Evolutionary conservation across 2,797 vertebrate genomes (phyloP).

Genomic region (Amphiprion clarkii): DNA sequence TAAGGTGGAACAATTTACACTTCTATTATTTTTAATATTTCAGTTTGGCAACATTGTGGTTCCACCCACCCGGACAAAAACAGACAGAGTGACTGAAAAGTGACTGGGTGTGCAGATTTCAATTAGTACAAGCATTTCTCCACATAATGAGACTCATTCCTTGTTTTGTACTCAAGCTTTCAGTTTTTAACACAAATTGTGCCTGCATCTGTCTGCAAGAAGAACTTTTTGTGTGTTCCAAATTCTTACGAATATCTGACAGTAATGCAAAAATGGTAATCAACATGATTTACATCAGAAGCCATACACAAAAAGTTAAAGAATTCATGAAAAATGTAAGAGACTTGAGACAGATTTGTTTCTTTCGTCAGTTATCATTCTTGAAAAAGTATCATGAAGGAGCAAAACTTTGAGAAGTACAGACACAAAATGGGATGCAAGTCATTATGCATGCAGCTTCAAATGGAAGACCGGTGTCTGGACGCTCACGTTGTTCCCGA

Average conservation of each 20-base stretch:
- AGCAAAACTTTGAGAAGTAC: slow-evolving; percentile 21
- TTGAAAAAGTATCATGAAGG: slow-evolving; percentile 25
- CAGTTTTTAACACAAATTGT: background rate
- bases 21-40: background rate
- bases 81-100: background rate
- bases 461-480: slow-evolving; percentile 66
- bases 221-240: background rate
- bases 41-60: background rate
- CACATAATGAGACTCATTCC: background rate
- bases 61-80: background rate
- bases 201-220: background rate
- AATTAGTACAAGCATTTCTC: background rate
- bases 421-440: slow-evolving; percentile 40
- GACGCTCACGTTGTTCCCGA: slow-evolving; percentile 43
- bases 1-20: background rate
- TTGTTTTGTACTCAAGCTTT: background rate
- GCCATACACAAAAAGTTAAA: background rate
- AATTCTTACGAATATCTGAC: background rate
- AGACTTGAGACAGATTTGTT: background rate
- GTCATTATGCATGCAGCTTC: slow-evolving; percentile 57
- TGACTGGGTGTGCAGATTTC: background rate
- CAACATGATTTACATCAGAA: background rate
- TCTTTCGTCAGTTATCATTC: background rate
- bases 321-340: background rate
- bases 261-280: background rate